Conservation (phyloP, 2,888 invertebrate genomes). For the Eueremaeus valkanovi region DNA sequence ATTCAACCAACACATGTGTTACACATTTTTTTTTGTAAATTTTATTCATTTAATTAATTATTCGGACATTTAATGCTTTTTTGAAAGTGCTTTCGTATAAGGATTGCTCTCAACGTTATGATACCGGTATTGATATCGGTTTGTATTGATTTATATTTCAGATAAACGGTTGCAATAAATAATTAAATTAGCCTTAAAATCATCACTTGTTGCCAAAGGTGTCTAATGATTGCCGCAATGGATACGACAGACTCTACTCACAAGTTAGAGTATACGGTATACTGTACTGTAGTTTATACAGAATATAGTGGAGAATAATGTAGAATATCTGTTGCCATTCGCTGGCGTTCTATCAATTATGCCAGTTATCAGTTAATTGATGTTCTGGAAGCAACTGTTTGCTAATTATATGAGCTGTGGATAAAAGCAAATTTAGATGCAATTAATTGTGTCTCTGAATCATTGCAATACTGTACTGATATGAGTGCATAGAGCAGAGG, state of each 20-base stretch:
- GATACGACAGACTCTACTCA: not conserved
- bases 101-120: not conserved
- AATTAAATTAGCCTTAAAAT: conserved; percentile 16
- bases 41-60: conserved; percentile 1
- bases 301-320: not conserved
- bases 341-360: conserved; percentile 25
- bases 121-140: conserved; percentile 4
- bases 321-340: conserved; percentile 13
- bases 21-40: not conserved
- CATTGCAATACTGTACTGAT: not conserved
- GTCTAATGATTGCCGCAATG: conserved; percentile 1
- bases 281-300: no score
- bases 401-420: conserved; percentile 31
- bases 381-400: conserved; percentile 30
- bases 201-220: conserved; percentile 23
- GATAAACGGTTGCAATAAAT: conserved; percentile 10
- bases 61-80: not conserved
- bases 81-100: not conserved
- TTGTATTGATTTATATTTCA: conserved; percentile 18
- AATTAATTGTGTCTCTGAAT: conserved; percentile 32
- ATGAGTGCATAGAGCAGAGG: no score
- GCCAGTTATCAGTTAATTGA: conserved; percentile 29
- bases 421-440: conserved; percentile 19
- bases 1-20: not conserved
- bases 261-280: not conserved